phyloP scores from a whole-genome alignment of 2,113 vertebrate species.

The Platysternon megacephalum region DNA sequence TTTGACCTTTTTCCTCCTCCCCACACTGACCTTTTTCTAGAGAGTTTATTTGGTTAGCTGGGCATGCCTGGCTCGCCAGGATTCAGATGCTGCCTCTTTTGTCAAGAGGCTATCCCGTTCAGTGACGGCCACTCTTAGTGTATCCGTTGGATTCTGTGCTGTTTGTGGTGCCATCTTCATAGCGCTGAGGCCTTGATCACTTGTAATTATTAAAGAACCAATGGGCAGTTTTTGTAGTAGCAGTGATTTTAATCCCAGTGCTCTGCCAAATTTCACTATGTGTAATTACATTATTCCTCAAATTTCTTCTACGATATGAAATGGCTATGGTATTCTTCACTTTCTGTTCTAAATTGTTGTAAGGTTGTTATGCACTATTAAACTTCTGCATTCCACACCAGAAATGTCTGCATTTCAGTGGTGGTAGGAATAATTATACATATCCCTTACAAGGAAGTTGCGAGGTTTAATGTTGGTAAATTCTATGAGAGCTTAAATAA shows the following conservation, averaged over 20 bases:
- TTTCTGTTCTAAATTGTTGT: accelerated
- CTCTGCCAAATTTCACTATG: neutral
- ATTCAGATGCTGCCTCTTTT: too few species aligned
- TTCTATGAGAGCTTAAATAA: neutral
- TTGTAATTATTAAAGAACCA: accelerated
- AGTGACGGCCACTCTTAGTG: too few species aligned
- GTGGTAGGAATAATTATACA: neutral
- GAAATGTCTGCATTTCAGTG: accelerated
- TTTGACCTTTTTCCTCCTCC: too few species aligned
- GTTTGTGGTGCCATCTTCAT: accelerated
- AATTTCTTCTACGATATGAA: neutral
- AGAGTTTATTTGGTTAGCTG: too few species aligned
- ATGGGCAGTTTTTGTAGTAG: accelerated
- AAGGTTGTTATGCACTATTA: accelerated
- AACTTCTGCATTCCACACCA: accelerated
- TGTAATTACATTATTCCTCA: too few species aligned
- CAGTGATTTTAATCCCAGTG: neutral
- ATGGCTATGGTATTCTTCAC: neutral
- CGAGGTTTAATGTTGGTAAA: neutral
- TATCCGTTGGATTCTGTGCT: accelerated
- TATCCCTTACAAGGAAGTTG: accelerated
- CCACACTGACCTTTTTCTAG: too few species aligned
- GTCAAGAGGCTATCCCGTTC: too few species aligned
- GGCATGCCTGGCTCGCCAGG: too few species aligned
- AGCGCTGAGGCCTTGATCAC: accelerated